Evolutionary conservation across 2,113 vertebrate genomes (phyloP).

Genomic region (Aptenodytes forsteri): DNA sequence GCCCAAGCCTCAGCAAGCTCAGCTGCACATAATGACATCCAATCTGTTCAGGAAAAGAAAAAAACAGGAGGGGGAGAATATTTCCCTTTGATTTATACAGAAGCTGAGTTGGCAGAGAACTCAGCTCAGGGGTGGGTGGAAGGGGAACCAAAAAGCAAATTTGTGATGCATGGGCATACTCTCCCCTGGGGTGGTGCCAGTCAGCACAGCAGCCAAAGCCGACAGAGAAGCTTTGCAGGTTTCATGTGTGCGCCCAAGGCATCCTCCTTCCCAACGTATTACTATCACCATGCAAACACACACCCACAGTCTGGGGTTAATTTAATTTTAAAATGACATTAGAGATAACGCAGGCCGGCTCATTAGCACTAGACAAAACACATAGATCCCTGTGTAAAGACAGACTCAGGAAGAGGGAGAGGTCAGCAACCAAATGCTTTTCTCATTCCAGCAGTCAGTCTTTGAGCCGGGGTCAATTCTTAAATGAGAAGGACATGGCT

Average conservation of each 20-base stretch:
- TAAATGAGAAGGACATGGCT: neutral
- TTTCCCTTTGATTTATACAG: conserved; percentile 74
- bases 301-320: conserved; percentile 64
- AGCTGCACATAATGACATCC: conserved; percentile 74
- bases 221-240: conserved; percentile 60
- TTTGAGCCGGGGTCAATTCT: neutral
- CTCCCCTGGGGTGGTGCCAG: conserved; percentile 70
- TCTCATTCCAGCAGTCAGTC: neutral
- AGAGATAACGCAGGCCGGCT: conserved; percentile 51
- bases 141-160: conserved; percentile 67
- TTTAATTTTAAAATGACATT: conserved; percentile 52
- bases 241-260: conserved; percentile 61
- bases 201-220: conserved; percentile 60
- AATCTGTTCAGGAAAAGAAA: conserved; percentile 75
- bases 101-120: conserved; percentile 71
- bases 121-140: conserved; percentile 63
- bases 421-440: neutral
- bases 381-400: neutral
- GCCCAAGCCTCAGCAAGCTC: conserved; percentile 57
- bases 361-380: conserved; percentile 55
- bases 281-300: conserved; percentile 63
- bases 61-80: conserved; percentile 68
- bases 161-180: conserved; percentile 68
- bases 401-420: neutral
- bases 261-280: conserved; percentile 49